Base-by-base conservation (phyloP, 92 coral and sea anemone genomes). In the Zoanthus gigantus region DNA sequence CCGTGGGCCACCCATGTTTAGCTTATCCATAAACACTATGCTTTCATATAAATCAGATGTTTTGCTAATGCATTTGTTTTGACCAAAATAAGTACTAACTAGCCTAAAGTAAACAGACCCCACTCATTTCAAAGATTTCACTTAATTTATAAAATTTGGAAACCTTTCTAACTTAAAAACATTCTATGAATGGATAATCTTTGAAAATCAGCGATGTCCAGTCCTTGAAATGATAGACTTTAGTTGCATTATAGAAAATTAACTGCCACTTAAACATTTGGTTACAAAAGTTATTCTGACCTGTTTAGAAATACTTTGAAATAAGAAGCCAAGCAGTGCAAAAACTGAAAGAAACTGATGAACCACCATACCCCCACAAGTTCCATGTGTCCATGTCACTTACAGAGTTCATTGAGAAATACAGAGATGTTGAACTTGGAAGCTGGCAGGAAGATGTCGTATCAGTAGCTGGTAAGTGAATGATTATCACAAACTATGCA, bases 341-440 rank as follows among this genome's bases (percentile, higher is more conserved):
- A 18, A 91, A 93, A 48, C 88, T 95, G 56, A 97, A 97, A 72
- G 88, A 86, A 72, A 90, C 93, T 34, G 83, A 72, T 23, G 93
- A 92, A 46, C 85, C 96, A 12, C 99, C 99, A 0, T 97, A 97
- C 78, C 99, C 99, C 45, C 99, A 97, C 87, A 97, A 97, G 86
- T 97, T 89, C 82, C 97, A 97, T 86, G 98, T 97, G 30, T 89
- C 98, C 9, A 90, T 87, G 69, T 97, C 99, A 3, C 88, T 97
- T 60, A 76, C 89, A 85, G 97, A 95, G 48, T 97, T 95, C 77
- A 93, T 95, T 69, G 95, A 92, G 84, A 97, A 95, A 86, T 97
- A 97, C 89, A 74, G 93, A 31, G 89, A 93, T 66, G 75, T 91
- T 37, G 98, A 91, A 45, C 77, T 82, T 46, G 99, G 98, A 13